phyloP scores from a whole-genome alignment of 2,113 vertebrate species.

The Acanthisitta chloris region DNA sequence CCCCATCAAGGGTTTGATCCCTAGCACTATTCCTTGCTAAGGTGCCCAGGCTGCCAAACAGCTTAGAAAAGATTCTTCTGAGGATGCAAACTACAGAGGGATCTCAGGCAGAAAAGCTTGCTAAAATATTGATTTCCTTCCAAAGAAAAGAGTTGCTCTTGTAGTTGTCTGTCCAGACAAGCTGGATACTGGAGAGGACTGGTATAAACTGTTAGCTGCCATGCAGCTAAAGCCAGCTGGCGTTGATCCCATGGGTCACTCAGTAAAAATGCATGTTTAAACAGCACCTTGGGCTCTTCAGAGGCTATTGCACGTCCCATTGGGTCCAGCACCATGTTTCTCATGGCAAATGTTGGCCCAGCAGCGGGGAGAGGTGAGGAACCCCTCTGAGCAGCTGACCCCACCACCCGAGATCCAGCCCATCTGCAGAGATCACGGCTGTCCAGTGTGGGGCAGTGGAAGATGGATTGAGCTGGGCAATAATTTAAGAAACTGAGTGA shows the following conservation, averaged over 20 bases:
- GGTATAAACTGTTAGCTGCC: background rate
- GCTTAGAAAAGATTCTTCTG: background rate
- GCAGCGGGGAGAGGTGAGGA: background rate
- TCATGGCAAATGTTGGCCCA: background rate
- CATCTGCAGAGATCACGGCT: background rate
- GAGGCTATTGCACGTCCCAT: rapidly evolving
- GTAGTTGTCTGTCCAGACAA: background rate
- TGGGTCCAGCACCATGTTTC: rapidly evolving
- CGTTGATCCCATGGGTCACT: background rate
- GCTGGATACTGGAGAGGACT: background rate
- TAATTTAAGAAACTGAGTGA: slow-evolving; percentile 77
- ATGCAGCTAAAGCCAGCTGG: background rate
- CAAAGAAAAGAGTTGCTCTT: background rate
- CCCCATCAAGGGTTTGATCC: background rate
- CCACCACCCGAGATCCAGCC: rapidly evolving
- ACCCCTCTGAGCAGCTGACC: background rate
- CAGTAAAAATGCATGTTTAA: background rate
- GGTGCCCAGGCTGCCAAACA: background rate
- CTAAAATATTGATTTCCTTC: background rate
- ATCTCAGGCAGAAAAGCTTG: background rate
- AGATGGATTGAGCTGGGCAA: slow-evolving; percentile 69
- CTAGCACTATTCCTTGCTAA: background rate
- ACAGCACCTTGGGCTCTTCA: background rate
- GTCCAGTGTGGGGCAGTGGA: background rate
- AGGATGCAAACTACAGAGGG: background rate